phyloP scores from a whole-genome alignment of 1,140 invertebrate genomes.

The Thrips palmi region DNA sequence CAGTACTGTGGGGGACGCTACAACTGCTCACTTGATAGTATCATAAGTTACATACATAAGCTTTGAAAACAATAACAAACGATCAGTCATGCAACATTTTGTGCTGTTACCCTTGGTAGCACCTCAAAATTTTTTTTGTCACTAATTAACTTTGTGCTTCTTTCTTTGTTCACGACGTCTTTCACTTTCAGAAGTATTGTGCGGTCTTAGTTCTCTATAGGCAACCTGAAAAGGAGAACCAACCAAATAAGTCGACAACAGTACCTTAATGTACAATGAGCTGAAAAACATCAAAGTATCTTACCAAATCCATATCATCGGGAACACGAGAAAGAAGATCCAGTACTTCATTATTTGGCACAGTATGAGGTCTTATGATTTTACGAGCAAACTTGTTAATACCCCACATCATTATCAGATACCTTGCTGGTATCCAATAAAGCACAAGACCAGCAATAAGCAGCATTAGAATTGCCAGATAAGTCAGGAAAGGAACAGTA shows the following conservation, averaged over 20 bases:
- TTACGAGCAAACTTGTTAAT: conserved; percentile 94
- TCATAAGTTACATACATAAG: too few relatives aligned
- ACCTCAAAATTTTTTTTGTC: too few relatives aligned
- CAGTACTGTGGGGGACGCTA: too few relatives aligned
- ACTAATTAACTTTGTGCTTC: conserved; percentile 35
- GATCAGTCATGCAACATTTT: too few relatives aligned
- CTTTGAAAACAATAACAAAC: too few relatives aligned
- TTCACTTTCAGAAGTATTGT: conserved; percentile 27
- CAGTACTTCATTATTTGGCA: conserved; percentile 93
- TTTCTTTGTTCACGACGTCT: conserved; percentile 30
- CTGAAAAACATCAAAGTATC: conserved; percentile 17
- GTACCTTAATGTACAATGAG: conserved; percentile 4
- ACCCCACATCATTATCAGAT: conserved; percentile 89
- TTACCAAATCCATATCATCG: conserved; percentile 80
- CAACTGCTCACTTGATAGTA: too few relatives aligned
- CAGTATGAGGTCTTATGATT: conserved; percentile 77
- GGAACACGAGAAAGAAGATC: conserved; percentile 92
- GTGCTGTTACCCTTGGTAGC: too few relatives aligned
- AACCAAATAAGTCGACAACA: conserved; percentile 6
- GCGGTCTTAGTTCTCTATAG: conserved; percentile 33
- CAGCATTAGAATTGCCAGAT: conserved; percentile 66
- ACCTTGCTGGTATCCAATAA: conserved; percentile 80
- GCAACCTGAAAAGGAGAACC: conserved; percentile 21
- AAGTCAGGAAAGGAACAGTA: conserved; percentile 90
- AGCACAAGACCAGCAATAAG: conserved; percentile 54